Percentiles rank a stretch among this genome's conserved stretches.
Evolutionary conservation across 1,140 invertebrate species (phyloP).

Genomic region (Paraescarpia echinospica): DNA sequence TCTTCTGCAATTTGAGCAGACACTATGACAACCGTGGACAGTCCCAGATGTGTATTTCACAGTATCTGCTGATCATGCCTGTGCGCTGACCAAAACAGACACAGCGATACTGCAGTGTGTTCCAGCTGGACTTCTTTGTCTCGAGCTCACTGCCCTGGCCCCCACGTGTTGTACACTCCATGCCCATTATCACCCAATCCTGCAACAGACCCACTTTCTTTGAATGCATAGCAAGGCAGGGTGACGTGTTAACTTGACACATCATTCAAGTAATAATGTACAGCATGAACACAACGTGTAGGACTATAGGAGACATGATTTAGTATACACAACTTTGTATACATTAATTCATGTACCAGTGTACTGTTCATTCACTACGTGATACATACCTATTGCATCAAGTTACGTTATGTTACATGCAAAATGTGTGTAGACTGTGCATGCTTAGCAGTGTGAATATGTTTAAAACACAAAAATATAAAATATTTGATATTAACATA

Average conservation of each 20-base stretch:
- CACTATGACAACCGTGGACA: neutral
- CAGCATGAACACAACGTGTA: too few relatives aligned
- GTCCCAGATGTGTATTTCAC: neutral
- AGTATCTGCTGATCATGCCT: neutral
- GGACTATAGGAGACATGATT: neutral
- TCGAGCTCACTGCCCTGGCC: neutral
- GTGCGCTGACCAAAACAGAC: neutral
- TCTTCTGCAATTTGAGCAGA: neutral
- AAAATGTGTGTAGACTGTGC: too few relatives aligned
- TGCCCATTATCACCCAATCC: neutral
- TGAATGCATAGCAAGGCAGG: neutral
- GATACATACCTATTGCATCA: too few relatives aligned
- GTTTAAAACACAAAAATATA: too few relatives aligned
- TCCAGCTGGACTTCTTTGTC: neutral
- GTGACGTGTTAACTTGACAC: neutral
- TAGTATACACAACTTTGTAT: neutral
- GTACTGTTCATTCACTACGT: too few relatives aligned
- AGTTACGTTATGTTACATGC: too few relatives aligned
- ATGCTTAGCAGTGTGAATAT: too few relatives aligned
- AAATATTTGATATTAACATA: too few relatives aligned
- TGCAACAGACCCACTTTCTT: neutral
- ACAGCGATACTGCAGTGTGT: neutral
- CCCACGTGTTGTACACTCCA: neutral
- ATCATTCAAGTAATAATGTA: neutral
- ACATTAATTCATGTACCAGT: too few relatives aligned